Conservation (phyloP, 2,113 vertebrate species). For the Triplophysa tibetana region DNA sequence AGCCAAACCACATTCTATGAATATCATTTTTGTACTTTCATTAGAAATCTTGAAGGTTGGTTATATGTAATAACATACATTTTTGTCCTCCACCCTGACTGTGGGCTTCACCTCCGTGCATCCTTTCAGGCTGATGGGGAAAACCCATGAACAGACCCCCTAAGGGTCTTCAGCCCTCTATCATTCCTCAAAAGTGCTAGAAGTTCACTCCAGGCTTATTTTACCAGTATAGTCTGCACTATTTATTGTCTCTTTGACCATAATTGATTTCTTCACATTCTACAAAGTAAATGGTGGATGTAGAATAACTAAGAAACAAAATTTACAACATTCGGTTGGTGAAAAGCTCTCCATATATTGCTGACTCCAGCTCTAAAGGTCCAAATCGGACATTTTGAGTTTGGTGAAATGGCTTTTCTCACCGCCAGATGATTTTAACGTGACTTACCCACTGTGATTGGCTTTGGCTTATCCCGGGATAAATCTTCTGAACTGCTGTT, state of each 20-base stretch:
- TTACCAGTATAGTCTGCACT: neutral
- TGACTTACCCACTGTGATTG: constrained; percentile 50
- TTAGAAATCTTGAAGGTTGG: neutral
- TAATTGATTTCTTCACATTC: constrained; percentile 15
- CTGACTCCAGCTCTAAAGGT: constrained; percentile 17
- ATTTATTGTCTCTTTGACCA: constrained; percentile 13
- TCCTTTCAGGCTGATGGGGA: constrained; percentile 10
- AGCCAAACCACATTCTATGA: constrained; percentile 40
- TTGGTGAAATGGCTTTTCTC: constrained; percentile 40
- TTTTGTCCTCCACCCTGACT: constrained; percentile 15
- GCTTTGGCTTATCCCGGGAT: constrained; percentile 19
- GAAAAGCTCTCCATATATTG: neutral
- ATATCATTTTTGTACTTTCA: constrained; percentile 23
- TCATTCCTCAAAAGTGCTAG: constrained; percentile 9
- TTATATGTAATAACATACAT: constrained; percentile 31
- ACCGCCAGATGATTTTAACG: constrained; percentile 30
- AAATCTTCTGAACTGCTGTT: constrained; percentile 39
- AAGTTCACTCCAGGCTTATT: neutral
- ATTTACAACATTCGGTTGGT: constrained; percentile 20
- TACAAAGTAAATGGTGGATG: constrained; percentile 21
- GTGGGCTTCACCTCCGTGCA: constrained; percentile 28
- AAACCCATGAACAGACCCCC: constrained; percentile 30
- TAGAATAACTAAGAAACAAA: constrained; percentile 5
- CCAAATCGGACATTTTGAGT: neutral
- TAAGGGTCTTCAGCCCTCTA: neutral